Base-by-base conservation (phyloP, 2,797 vertebrate species). In the Melanotaenia trifasciata region DNA sequence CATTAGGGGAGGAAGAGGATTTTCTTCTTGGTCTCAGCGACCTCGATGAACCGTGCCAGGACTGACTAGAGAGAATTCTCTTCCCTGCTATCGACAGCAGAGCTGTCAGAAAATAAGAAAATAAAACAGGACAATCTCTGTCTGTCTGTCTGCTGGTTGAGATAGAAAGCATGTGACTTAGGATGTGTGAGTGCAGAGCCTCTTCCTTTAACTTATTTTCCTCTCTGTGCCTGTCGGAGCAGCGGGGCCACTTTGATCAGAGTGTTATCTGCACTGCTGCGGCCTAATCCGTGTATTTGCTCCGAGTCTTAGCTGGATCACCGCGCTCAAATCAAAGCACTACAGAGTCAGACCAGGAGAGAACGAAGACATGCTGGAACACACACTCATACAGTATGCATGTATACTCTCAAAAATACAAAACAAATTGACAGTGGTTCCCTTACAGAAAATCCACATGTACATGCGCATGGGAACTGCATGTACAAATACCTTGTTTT, bases 231-330 rank as follows among this genome's bases (percentile, higher is more conserved):
- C 92, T 85, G 90, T 91, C 86, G 73, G 83, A 84, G 89, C 91
- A 90, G 90, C 80, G 28, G 84, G 91, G 91, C 88, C 92, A 92
- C 94, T 95, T 94, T 95, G 94, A 95, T 95, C 94, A 90, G 89
- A 88, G 88, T 86, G 87, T 94, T 94, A 94, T 95, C 94, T 91
- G 89, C 83, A 87, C 87, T 80, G 87, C 94, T 92, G 91, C 81
- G 92, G 91, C 91, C 92, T 95, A 95, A 95, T 95, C 94, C 91
- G 64, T 88, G 91, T 93, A 93, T 95, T 94, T 94, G 92, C 93
- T 93, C 90, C 81, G 76, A 92, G 93, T 93, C 92, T 94, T 94
- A 94, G 92, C 90, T 78, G 92, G 93, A 94, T 94, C 94, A 92
- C 92, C 70, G 80, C 81, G 88, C 89, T 90, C 87, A 87, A 95